These are phyloP conservation scores for Proctacanthus coquilletti DNA, from an alignment of 1,140 invertebrate species.

Conservation along the genomic window DNA sequence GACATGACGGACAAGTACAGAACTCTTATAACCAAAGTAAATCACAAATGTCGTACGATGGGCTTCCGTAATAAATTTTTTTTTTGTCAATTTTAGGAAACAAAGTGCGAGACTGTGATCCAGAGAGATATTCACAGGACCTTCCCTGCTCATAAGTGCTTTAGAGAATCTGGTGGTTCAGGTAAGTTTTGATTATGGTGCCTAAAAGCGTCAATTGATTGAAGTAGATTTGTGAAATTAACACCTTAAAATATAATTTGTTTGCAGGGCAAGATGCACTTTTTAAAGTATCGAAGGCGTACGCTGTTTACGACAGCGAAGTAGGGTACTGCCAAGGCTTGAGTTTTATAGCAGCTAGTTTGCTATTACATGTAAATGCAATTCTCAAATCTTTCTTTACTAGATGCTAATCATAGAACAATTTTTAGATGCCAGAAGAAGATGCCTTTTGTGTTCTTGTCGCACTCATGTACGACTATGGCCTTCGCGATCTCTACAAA, in stretches of 20 bases:
- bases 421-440: slow-evolving; percentile 92
- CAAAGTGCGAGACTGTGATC: slow-evolving; percentile 75
- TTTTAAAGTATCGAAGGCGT: slow-evolving; percentile 91
- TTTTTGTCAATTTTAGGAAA: slow-evolving; percentile 15
- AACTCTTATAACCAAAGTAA: slow-evolving; percentile 69
- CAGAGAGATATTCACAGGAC: slow-evolving; percentile 92
- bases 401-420: too few relatives aligned
- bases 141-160: slow-evolving; percentile 96
- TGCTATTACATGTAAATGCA: slow-evolving; percentile 74
- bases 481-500: slow-evolving; percentile 85
- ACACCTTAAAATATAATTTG: not conserved
- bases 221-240: not conserved
- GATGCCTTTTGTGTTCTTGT: slow-evolving; percentile 96
- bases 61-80: slow-evolving; percentile 3
- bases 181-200: too few relatives aligned
- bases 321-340: slow-evolving; percentile 98
- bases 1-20: slow-evolving; percentile 86
- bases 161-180: slow-evolving; percentile 75
- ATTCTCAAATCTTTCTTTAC: slow-evolving; percentile 1
- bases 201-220: too few relatives aligned
- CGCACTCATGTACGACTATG: slow-evolving; percentile 94
- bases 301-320: slow-evolving; percentile 92
- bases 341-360: slow-evolving; percentile 88
- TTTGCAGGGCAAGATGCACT: slow-evolving; percentile 79
- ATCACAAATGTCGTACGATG: slow-evolving; percentile 6